These are phyloP conservation scores for Troilus luridus DNA, from an alignment of 2,888 invertebrate species.

Conservation along the genomic window DNA sequence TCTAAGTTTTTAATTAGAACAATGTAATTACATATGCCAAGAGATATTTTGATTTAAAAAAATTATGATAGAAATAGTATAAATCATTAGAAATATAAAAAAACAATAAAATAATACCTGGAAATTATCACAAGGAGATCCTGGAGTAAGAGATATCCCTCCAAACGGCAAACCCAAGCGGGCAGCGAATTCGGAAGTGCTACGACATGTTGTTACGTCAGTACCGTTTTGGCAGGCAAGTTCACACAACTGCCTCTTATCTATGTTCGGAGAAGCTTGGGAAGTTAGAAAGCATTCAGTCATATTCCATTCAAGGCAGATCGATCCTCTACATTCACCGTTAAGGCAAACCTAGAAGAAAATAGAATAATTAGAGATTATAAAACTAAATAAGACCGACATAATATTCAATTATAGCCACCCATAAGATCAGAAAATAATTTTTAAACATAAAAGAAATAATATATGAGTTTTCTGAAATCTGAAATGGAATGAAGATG, in stretches of 20 bases:
- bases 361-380: neutral
- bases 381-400: neutral
- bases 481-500: no score
- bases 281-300: conserved; percentile 95
- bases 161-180: conserved; percentile 81
- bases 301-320: conserved; percentile 95
- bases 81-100: neutral
- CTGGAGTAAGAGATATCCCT: conserved; percentile 91
- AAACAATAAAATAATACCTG: conserved; percentile 74
- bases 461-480: no score
- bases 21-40: no score
- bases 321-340: conserved; percentile 95
- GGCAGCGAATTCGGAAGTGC: conserved; percentile 89
- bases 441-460: no score
- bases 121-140: conserved; percentile 99
- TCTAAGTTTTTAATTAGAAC: no score
- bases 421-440: neutral
- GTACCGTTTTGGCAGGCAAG: conserved; percentile 95
- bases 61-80: no score
- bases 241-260: conserved; percentile 92
- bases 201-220: conserved; percentile 80
- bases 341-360: conserved; percentile 81
- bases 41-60: no score
- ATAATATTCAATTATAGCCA: neutral
- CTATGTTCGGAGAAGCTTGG: conserved; percentile 79